phyloP scores from a whole-genome alignment of 2,888 invertebrate genomes.

The Machimus rusticus region DNA sequence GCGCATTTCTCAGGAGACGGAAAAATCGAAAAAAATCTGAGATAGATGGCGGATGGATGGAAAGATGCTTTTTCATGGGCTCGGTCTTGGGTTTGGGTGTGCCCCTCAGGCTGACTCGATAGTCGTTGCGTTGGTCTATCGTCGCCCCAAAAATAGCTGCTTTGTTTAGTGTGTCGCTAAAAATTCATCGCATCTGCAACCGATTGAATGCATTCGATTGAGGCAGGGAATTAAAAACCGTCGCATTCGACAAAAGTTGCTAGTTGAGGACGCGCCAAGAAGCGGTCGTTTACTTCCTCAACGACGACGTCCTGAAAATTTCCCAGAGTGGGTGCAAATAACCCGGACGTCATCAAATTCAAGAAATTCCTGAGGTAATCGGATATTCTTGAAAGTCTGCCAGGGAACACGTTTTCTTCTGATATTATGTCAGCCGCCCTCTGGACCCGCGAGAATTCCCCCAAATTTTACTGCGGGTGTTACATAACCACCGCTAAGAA shows the following conservation, averaged over 20 bases:
- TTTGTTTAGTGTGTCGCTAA: not conserved
- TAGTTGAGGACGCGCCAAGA: not conserved
- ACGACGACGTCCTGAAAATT: not conserved
- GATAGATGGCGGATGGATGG: not conserved
- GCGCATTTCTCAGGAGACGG: not conserved
- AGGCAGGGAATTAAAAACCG: not conserved
- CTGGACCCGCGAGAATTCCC: not conserved
- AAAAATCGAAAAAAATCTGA: not conserved
- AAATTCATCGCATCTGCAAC: not conserved
- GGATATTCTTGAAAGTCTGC: not conserved
- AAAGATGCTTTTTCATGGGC: not conserved
- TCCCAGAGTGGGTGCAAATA: not conserved
- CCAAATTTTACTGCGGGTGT: not conserved
- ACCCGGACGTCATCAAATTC: not conserved
- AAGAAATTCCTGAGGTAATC: not conserved
- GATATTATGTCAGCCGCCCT: not conserved
- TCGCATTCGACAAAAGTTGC: not conserved
- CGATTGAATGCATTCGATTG: not conserved
- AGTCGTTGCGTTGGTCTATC: not conserved
- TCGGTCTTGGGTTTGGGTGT: not conserved
- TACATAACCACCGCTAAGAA: not conserved
- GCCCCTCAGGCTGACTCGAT: not conserved
- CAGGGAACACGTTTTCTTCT: not conserved
- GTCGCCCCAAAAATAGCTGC: not conserved
- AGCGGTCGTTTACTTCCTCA: not conserved